Evolutionary conservation across 2,113 vertebrate genomes (phyloP), one percentile per base, ranked within the genome.

Genomic region (Gracilinanus agilis): DNA sequence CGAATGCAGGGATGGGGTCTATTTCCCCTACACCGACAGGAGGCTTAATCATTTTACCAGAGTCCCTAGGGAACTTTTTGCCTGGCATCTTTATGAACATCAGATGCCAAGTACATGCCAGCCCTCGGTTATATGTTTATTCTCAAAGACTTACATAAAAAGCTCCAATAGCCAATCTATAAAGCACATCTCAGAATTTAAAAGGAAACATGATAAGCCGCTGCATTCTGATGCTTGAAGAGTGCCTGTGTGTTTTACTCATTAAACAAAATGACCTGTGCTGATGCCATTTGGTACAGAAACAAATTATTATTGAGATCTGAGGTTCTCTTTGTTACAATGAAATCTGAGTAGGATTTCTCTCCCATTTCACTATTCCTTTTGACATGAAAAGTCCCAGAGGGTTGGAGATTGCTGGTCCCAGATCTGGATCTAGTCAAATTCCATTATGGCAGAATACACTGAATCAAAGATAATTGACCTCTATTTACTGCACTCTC

Each of bases 251-350:
- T 83, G n/a, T 40, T 83, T 83, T 83, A 83, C 2, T 40, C 67
- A 21, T 23, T 40, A 83, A 83, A 23, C 23, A 67, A 56, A 89
- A 49, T 75, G 23, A 9, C n/a, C 27, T 49, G 25, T 40, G 55
- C 53, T 90, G 61, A 93, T 75, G 55, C 90, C 53, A 90, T 24
- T 55, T 90, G 88, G 10, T 25, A 58, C 55, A 88, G 90, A 93
- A 55, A 53, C 92, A 29, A 53, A 44, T 75, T 53, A 90, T 91
- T 27, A 89, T 4, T 92, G 54, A 54, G 67, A 6, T 5, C 44
- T 21, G 11, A 83, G 44, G 29, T 40, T 44, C n/a, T 53, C 54
- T 83, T 27, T 55, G 19, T 88, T 24, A 44, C 1, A 53, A n/a
- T 24, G 34, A 88, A 93, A 29, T 90, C 58, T 75, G 54, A 94